These are phyloP conservation scores for Geopemphigus sp. DNA, from an alignment of 1,140 invertebrate species.

Conservation along the genomic window DNA sequence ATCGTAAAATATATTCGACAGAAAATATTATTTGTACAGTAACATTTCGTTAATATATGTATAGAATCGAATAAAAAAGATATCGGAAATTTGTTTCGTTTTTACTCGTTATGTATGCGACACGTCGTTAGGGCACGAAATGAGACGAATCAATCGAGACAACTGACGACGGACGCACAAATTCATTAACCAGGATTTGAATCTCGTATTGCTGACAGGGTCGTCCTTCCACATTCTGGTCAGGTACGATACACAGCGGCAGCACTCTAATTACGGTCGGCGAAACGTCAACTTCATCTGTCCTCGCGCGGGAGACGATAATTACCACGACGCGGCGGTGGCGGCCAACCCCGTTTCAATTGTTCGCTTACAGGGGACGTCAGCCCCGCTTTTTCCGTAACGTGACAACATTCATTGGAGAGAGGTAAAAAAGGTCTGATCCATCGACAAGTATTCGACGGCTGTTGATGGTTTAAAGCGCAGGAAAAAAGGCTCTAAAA, in stretches of 20 bases:
- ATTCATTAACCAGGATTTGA: constrained; percentile 46
- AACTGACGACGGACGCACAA: constrained; percentile 7
- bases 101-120: not conserved
- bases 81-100: not conserved
- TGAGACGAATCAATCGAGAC: constrained; percentile 31
- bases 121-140: not conserved
- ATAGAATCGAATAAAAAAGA: not conserved
- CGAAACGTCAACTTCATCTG: constrained; percentile 38
- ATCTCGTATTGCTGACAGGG: constrained; percentile 11
- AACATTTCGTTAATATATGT: too few relatives aligned
- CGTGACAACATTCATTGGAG: not conserved
- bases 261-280: constrained; percentile 46
- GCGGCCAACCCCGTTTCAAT: constrained; percentile 26
- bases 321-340: constrained; percentile 11
- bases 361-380: not conserved
- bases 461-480: too few relatives aligned
- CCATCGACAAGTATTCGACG: constrained; percentile 4
- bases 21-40: too few relatives aligned
- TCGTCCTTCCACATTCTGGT: constrained; percentile 32
- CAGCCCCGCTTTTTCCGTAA: not conserved
- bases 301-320: constrained; percentile 19
- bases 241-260: constrained; percentile 37
- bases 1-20: too few relatives aligned
- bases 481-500: not conserved
- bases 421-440: constrained; percentile 10